Evolutionary conservation across 2,888 invertebrate genomes (phyloP).

Genomic region (Drosophila putrida): DNA sequence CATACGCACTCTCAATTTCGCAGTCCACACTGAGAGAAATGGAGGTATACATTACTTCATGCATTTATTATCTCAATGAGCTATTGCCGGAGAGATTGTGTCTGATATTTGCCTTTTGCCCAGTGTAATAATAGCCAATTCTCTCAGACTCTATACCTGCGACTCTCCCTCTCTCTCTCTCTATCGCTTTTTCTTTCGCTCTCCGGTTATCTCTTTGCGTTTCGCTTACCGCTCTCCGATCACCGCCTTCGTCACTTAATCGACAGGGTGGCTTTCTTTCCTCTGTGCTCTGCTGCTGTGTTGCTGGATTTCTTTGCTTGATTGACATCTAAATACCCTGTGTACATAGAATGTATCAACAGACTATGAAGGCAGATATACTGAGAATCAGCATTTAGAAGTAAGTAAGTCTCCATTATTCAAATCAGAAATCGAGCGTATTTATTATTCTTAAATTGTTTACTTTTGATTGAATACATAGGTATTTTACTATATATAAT

Average conservation of each 20-base stretch:
- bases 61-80: background rate
- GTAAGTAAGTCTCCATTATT: no score
- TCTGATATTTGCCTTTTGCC: conserved; percentile 3
- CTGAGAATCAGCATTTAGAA: no score
- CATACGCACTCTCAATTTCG: conserved; percentile 41
- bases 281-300: conserved; percentile 22
- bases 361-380: background rate
- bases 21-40: conserved; percentile 31
- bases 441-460: no score
- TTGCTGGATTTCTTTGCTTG: conserved; percentile 20
- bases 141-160: background rate
- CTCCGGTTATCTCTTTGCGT: conserved; percentile 3
- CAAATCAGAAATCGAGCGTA: no score
- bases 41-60: background rate
- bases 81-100: no score
- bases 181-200: conserved; percentile 9
- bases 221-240: conserved; percentile 25
- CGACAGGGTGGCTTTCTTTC: conserved; percentile 58
- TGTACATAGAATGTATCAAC: background rate
- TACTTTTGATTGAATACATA: no score
- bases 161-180: conserved; percentile 1
- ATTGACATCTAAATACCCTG: conserved; percentile 12
- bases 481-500: no score
- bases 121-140: conserved; percentile 20
- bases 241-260: conserved; percentile 46